Base-by-base conservation (phyloP, 2,888 invertebrate genomes). In the Scaptomyza polygonia region DNA sequence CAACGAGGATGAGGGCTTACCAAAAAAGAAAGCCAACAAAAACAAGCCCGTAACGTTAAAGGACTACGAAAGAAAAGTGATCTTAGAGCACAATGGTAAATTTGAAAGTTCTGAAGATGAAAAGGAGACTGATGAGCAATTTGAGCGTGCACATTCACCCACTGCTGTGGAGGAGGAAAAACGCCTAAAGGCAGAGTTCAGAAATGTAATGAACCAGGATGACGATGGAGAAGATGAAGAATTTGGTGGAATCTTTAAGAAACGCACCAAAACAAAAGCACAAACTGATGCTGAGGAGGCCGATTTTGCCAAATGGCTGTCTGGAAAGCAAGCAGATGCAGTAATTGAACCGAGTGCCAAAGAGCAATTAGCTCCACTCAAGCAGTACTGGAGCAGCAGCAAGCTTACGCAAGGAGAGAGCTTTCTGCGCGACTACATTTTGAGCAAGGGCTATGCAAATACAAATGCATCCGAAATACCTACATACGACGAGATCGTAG, bases 361-460 rank as follows among this genome's bases (percentile, higher is more conserved):
- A 53, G 92, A 93, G 53, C 95, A 95, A 43, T 91, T 97, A 79
- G 95, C 95, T 65, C 95, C 95, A 0, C 91, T 98, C 34, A 95
- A 95, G 79, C 95, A 96, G 25, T 96, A 95, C 86, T 98, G 98
- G 98, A 94, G 93, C 12, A 94, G 96, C 91, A 96, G 96, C 14
- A 94, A 95, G 71, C 92, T 99, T 21, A 95, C 96, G 78, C 94
- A 95, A 55, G 95, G 95, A 32, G 99, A 99, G 89, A 95, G 95
- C 57, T 99, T 98, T 92, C 93, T 99, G 1, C 93, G 97, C 56
- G 98, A 99, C 92, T 99, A 97, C 90, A 95, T 99, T 77, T 92
- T 99, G 36, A 96, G 98, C 89, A 96, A 97, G 91, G 95, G 95
- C 92, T 94, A 93, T 82, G 90, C 93, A 36, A 93, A 93, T 65